phyloP scores from a whole-genome alignment of 1,140 invertebrate species.

The Drosophila carrolli region DNA sequence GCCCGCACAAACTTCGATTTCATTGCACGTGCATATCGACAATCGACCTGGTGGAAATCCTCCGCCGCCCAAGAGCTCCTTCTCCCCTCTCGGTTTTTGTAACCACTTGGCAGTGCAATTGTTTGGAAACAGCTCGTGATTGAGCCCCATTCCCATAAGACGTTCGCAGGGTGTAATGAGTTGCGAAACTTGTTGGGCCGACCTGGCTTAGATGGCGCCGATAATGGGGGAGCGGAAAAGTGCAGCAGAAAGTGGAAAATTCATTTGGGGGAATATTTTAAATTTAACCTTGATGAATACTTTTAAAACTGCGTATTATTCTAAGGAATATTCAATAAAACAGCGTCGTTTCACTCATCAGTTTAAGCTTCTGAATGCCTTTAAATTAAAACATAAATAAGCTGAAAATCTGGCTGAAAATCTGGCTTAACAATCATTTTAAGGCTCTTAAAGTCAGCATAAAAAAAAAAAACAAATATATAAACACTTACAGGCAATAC shows the following conservation, averaged over 20 bases:
- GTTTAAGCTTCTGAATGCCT: too few species aligned
- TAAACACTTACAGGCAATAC: too few species aligned
- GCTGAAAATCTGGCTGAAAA: too few species aligned
- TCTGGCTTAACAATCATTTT: too few species aligned
- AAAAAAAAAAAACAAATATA: too few species aligned
- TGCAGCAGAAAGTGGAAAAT: constrained; percentile 14
- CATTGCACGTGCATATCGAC: constrained; percentile 72
- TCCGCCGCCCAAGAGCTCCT: not conserved
- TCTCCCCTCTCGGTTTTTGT: constrained; percentile 36
- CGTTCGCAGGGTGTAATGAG: constrained; percentile 41
- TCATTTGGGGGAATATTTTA: not conserved
- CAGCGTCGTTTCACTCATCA: too few species aligned
- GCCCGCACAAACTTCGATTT: constrained; percentile 59
- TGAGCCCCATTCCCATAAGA: constrained; percentile 60
- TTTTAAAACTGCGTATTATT: too few species aligned
- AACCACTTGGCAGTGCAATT: constrained; percentile 83
- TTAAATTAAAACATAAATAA: too few species aligned
- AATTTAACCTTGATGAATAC: too few species aligned
- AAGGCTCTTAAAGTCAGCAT: too few species aligned
- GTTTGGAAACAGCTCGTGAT: constrained; percentile 81
- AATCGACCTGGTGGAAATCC: constrained; percentile 27
- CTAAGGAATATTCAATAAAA: too few species aligned
- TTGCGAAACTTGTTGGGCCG: constrained; percentile 42
- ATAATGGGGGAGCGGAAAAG: constrained; percentile 23
- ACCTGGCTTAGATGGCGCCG: constrained; percentile 19